Evolutionary conservation across 92 coral and sea anemone species (phyloP).

Genomic region (Parazoanthus atlanticus): DNA sequence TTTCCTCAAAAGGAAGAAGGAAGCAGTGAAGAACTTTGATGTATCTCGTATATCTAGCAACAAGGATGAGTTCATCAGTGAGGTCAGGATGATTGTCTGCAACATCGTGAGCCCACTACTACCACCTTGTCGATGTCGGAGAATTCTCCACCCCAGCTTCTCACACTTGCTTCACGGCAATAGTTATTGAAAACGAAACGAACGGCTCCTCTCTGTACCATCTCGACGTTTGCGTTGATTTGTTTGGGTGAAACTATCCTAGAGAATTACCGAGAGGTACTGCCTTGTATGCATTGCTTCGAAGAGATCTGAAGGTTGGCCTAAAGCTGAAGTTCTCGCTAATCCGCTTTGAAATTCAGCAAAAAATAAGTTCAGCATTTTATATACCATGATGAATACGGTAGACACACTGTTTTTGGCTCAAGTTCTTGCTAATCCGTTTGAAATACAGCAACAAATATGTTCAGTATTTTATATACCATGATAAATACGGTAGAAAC

Average conservation of each 20-base stretch:
- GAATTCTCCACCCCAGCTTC: not conserved
- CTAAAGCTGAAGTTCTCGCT: too few relatives aligned
- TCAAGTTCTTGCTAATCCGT: conserved; percentile 34
- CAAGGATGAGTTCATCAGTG: too few relatives aligned
- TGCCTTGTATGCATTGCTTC: not conserved
- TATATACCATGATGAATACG: not conserved
- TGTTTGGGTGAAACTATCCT: not conserved
- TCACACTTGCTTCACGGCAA: not conserved
- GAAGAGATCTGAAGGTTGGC: too few relatives aligned
- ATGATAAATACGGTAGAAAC: conserved; percentile 40
- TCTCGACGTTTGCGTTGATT: not conserved
- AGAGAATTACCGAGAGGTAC: not conserved
- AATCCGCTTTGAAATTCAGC: too few relatives aligned
- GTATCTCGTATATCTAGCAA: too few relatives aligned
- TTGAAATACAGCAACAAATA: conserved; percentile 53
- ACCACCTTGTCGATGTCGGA: not conserved
- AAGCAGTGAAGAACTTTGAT: too few relatives aligned
- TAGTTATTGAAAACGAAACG: not conserved
- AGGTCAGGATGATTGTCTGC: too few relatives aligned
- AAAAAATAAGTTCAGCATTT: too few relatives aligned
- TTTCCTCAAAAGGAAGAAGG: too few relatives aligned
- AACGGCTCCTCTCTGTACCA: not conserved
- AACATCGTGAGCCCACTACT: not conserved
- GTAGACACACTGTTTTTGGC: not conserved
- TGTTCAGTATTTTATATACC: conserved; percentile 47